Evolutionary conservation across 2,113 vertebrate species (phyloP).

Genomic region (Empidonax alnorum): DNA sequence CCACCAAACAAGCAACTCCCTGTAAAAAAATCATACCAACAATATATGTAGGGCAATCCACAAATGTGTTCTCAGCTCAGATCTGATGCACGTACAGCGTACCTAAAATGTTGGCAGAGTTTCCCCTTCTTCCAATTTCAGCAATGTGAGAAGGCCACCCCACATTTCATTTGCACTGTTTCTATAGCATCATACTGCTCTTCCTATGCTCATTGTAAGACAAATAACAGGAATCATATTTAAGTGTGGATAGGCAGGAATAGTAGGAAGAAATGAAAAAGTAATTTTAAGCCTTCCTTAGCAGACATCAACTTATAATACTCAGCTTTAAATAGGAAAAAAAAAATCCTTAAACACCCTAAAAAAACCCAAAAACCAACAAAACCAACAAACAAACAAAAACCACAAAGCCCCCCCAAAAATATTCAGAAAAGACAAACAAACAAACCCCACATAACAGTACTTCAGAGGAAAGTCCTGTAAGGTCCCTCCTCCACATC

Average conservation of each 20-base stretch:
- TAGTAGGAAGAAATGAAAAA: not conserved
- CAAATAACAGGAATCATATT: not conserved
- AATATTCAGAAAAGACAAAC: not conserved
- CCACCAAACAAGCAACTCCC: not conserved
- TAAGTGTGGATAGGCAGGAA: not conserved
- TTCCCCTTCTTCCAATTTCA: not conserved
- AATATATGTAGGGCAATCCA: not conserved
- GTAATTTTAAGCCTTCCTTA: not conserved
- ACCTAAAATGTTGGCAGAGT: not conserved
- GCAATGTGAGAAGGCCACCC: not conserved
- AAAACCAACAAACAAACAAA: no score
- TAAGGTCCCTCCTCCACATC: not conserved
- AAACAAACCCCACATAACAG: not conserved
- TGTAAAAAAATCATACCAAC: not conserved
- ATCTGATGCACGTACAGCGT: rapidly evolving
- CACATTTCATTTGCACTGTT: not conserved
- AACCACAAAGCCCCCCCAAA: no score
- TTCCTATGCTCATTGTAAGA: not conserved
- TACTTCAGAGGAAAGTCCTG: not conserved
- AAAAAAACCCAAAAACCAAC: not conserved
- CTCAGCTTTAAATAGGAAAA: not conserved
- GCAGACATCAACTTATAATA: not conserved
- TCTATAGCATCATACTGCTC: not conserved
- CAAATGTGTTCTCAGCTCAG: not conserved
- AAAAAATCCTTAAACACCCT: not conserved